Evolutionary conservation across 2,113 vertebrate genomes (phyloP), one percentile per base, ranked within the genome.

Genomic region (Rhegmatorhina hoffmannsi): DNA sequence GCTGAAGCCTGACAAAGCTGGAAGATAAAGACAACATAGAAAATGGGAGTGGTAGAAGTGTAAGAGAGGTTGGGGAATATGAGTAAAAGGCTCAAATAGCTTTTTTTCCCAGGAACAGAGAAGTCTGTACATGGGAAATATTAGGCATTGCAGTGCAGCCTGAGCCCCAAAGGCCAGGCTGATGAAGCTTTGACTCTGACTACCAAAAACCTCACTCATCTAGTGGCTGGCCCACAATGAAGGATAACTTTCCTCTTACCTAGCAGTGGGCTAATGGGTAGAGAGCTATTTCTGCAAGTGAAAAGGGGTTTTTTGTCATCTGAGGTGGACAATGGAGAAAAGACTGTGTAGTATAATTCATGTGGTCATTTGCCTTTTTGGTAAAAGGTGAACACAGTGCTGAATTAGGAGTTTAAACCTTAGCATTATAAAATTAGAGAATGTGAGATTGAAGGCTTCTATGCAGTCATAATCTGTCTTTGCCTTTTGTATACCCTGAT

Each of bases 131-230:
- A 24, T 33, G 23, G 46, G 13, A n/a, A 26, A 6, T 0, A 0
- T 17, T 52, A 47, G 40, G 13, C 0, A 0, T 53, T 0, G 0
- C 21, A 49, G 1, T 18, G 17, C 11, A 9, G 52, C 6, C 52
- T 1, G 2, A 87, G 16, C 29, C 38, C 19, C 1, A 2, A 66
- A 67, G 28, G 21, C 46, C 52, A 46, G 31, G 28, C 16, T 68
- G 49, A 40, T 1, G 1, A 44, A 69, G 21, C 25, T 63, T 74
- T 67, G 20, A 63, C 63, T 63, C 29, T 46, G 56, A 26, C 23
- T 82, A 11, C 11, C 7, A 24, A 59, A 75, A 31, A 1, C 11
- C 17, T 70, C 40, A 52, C 29, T 81, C 24, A 36, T 66, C 36
- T 46, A 47, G 13, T 43, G 43, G 16, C 24, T 90, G 52, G 9